Base-by-base conservation (phyloP, 1,140 invertebrate genomes). In the Sycophila sp. region DNA sequence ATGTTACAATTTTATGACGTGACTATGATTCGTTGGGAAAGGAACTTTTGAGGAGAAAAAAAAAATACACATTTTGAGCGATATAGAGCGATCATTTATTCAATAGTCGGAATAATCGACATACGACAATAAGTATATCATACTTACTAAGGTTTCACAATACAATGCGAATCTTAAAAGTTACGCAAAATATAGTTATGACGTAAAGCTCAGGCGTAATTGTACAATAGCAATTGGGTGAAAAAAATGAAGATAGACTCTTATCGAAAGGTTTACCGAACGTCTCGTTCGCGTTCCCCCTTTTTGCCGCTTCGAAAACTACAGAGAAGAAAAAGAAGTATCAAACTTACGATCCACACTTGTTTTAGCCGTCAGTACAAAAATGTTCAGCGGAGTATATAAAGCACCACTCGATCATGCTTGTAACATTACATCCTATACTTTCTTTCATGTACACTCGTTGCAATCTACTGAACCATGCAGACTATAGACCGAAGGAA, bases 21-120 rank as follows among this genome's bases (percentile, higher is more conserved):
- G n/a, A n/a, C n/a, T n/a, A n/a, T n/a, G n/a, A n/a, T n/a, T n/a
- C n/a, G n/a, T n/a, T n/a, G n/a, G n/a, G n/a, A n/a, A n/a, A n/a
- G n/a, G n/a, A n/a, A n/a, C n/a, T n/a, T n/a, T n/a, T n/a, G n/a
- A n/a, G n/a, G n/a, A n/a, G n/a, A n/a, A n/a, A n/a, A n/a, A n/a
- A n/a, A n/a, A n/a, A n/a, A n/a, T n/a, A n/a, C n/a, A n/a, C n/a
- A n/a, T n/a, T n/a, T n/a, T n/a, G n/a, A n/a, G n/a, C n/a, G 17
- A 19, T 60, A 40, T 53, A 69, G 42, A 51, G 53, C 56, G 24
- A 51, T 40, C 28, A 59, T 68, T 68, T 68, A 59, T 59, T 68
- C 53, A 40, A 36, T 36, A 15, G 22, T 51, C 13, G 19, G 60
- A 69, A 30, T 67, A 17, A 17, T 47, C 28, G 17, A 13, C 17